Conservation (phyloP, 2,113 vertebrate species). For the Xenopus borealis region DNA sequence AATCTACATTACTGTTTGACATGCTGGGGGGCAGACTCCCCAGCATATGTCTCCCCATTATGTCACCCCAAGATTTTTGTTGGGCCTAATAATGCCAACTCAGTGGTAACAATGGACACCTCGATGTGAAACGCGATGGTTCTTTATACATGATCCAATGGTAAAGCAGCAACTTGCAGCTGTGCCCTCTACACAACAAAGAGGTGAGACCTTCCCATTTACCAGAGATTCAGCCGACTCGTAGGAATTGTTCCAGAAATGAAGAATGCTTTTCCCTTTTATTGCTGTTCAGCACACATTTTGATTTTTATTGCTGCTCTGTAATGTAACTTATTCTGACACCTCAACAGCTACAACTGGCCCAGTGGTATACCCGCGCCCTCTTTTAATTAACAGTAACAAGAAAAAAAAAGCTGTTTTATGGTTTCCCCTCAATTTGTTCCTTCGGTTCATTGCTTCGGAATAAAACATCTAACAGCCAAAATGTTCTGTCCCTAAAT, state of each 20-base stretch:
- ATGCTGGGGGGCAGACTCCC: too few relatives aligned
- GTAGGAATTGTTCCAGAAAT: not conserved
- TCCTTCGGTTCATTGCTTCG: not conserved
- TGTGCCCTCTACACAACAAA: too few relatives aligned
- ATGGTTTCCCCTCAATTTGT: not conserved
- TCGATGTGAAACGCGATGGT: too few relatives aligned
- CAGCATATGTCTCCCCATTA: too few relatives aligned
- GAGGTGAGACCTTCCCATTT: too few relatives aligned
- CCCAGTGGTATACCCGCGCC: not conserved
- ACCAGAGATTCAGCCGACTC: not conserved
- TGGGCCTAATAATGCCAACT: too few relatives aligned
- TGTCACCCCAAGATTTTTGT: too few relatives aligned
- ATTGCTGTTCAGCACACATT: not conserved
- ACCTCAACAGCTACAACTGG: not conserved
- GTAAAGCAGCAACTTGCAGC: too few relatives aligned
- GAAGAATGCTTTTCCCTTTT: not conserved
- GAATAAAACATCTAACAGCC: not conserved
- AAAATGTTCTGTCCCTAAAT: not conserved
- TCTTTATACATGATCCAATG: too few relatives aligned
- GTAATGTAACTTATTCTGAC: not conserved
- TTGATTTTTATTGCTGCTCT: not conserved
- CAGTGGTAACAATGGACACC: too few relatives aligned
- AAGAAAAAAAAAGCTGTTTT: not conserved
- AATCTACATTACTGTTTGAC: too few relatives aligned
- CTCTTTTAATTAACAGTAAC: not conserved